Evolutionary conservation across 2,888 invertebrate genomes (phyloP).

Genomic region (Petrolisthes cinctipes): DNA sequence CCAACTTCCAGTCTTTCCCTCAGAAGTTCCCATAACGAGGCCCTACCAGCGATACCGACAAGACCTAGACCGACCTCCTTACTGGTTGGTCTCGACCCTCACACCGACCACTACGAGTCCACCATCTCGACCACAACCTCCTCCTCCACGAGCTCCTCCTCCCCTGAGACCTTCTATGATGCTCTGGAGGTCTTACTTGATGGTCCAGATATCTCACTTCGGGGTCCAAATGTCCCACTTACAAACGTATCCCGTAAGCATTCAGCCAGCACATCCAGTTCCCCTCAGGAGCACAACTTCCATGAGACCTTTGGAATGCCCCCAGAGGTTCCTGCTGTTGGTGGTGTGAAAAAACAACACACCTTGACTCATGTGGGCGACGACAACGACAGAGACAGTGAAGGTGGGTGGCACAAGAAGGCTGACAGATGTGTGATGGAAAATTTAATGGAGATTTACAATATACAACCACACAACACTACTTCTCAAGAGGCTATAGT

Average conservation of each 20-base stretch:
- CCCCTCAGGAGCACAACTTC: neutral
- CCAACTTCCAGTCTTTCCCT: too few relatives aligned
- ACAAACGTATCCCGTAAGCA: too few relatives aligned
- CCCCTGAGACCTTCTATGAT: constrained; percentile 25
- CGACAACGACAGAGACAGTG: too few relatives aligned
- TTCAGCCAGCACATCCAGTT: too few relatives aligned
- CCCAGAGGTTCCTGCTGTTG: neutral
- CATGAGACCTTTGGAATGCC: neutral
- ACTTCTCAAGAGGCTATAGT: too few relatives aligned
- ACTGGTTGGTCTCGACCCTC: neutral
- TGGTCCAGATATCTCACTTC: too few relatives aligned
- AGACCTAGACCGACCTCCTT: neutral
- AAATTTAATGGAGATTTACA: too few relatives aligned
- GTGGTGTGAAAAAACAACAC: neutral
- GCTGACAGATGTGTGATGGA: too few relatives aligned
- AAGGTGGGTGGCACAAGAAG: too few relatives aligned
- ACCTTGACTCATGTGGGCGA: neutral
- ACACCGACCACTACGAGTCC: neutral
- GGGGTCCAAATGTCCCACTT: too few relatives aligned
- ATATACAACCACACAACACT: too few relatives aligned
- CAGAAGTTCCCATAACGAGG: neutral
- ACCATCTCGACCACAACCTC: neutral
- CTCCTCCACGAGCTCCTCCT: neutral
- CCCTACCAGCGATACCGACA: neutral
- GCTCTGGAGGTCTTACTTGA: neutral